phyloP scores from a whole-genome alignment of 2,113 vertebrate species.

The Malurus alboscapulatus region DNA sequence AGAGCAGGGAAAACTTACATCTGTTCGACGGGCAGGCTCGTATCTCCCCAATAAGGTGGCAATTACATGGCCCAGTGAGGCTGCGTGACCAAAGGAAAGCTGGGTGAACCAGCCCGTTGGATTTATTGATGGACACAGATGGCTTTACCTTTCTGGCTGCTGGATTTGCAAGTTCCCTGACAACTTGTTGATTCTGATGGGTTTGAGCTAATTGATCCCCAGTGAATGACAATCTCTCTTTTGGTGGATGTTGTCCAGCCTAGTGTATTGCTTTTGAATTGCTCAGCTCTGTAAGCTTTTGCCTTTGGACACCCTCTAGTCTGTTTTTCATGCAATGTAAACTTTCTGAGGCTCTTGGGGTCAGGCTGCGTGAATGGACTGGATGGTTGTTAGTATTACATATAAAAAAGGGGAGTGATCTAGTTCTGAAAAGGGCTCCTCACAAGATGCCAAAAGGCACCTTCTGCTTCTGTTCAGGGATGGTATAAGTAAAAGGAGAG shows the following conservation, averaged over 20 bases:
- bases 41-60: slow-evolving; percentile 35
- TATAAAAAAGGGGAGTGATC: background rate
- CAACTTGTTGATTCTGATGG: background rate
- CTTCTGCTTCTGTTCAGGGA: background rate
- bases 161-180: background rate
- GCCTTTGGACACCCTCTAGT: background rate
- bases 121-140: background rate
- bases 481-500: background rate
- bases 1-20: slow-evolving; percentile 84
- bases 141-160: background rate
- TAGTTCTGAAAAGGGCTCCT: background rate
- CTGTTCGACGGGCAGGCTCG: slow-evolving; percentile 76
- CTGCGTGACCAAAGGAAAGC: background rate
- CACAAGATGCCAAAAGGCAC: background rate
- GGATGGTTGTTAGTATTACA: background rate
- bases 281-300: background rate
- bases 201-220: background rate
- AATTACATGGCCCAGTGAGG: slow-evolving; percentile 1
- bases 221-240: accelerated
- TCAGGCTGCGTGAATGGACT: background rate
- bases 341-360: background rate
- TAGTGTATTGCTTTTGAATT: background rate
- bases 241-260: background rate
- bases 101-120: background rate
- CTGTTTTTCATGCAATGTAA: background rate